Evolutionary conservation across 2,797 vertebrate species (phyloP), one percentile per base, ranked within the genome.

Genomic region (Danio aesculapii): DNA sequence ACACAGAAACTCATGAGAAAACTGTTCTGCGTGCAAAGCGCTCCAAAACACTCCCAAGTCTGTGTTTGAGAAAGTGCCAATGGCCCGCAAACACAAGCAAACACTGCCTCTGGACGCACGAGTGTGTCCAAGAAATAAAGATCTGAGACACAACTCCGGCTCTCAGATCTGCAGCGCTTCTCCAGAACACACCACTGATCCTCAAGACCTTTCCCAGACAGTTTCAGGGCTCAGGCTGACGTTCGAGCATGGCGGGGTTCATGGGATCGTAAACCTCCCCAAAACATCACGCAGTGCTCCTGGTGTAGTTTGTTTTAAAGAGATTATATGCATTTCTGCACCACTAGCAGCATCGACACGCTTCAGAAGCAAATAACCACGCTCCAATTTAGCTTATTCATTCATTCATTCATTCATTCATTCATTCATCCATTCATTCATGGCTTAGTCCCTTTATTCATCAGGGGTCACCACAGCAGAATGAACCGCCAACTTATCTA

Each of bases 21-120:
- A 30, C 7, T 21, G 49, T 21, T n/a, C 63, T 73, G 61, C 41
- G 57, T 70, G 79, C 52, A 12, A 50, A 41, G 69, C 1, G 8
- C 69, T 63, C 59, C 21, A 77, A 74, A 78, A 69, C 49, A 58
- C 61, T 73, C 55, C 53, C 9, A 11, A 62, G 46, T 57, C 17
- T n/a, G n/a, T n/a, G n/a, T 72, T 76, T 72, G 61, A 66, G 47
- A 62, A 63, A 66, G 52, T 52, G 46, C 66, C 16, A 72, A 46
- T 43, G 50, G 53, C 7, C n/a, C 55, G 49, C 39, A 58, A 71
- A 30, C 52, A 67, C 53, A 67, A 67, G 66, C 63, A 79, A 79
- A 79, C 66, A 64, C 49, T 69, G 44, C 43, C 55, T 69, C 39
- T 16, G 47, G 17, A 62, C 66, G 47, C 17, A 62, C 66, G 41